Percentiles rank a stretch among this genome's conserved stretches.
Evolutionary conservation across 2,113 vertebrate species (phyloP).

Genomic region (Budorcas taxicolor): DNA sequence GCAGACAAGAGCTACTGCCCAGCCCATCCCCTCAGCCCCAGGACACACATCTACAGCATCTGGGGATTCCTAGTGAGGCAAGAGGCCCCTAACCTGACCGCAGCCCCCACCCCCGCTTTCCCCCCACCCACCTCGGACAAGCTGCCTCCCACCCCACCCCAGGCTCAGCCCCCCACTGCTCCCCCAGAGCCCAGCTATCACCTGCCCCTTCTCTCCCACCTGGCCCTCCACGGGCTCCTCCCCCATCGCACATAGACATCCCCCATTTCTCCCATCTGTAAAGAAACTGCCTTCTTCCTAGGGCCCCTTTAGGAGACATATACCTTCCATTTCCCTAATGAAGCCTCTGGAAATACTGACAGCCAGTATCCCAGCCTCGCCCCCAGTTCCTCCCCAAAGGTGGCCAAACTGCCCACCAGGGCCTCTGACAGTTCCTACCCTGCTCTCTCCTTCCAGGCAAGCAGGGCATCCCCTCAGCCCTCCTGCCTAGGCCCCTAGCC

Average conservation of each 20-base stretch:
- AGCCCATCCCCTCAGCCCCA: rapidly evolving
- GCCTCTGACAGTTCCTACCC: neutral
- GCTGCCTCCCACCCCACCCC: neutral
- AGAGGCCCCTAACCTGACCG: neutral
- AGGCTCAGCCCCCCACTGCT: neutral
- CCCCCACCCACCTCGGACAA: neutral
- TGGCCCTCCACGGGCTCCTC: neutral
- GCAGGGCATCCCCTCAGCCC: neutral
- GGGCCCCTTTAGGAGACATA: neutral
- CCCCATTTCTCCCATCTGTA: rapidly evolving
- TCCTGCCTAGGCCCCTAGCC: neutral
- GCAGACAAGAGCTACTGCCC: neutral
- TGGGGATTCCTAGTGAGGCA: too few relatives aligned
- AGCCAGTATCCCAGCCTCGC: neutral
- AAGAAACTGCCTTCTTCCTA: neutral
- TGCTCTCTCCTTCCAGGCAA: neutral
- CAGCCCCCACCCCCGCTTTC: rapidly evolving
- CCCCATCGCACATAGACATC: rapidly evolving
- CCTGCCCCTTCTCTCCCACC: neutral
- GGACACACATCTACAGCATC: neutral
- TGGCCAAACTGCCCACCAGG: too few relatives aligned
- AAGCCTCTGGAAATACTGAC: neutral
- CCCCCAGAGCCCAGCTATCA: neutral
- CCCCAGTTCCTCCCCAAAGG: neutral
- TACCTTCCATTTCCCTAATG: neutral